Percentiles rank a stretch among this genome's conserved stretches.
phyloP scores from a whole-genome alignment of 2,797 vertebrate species.

The Hypotaenidia philippensis region DNA sequence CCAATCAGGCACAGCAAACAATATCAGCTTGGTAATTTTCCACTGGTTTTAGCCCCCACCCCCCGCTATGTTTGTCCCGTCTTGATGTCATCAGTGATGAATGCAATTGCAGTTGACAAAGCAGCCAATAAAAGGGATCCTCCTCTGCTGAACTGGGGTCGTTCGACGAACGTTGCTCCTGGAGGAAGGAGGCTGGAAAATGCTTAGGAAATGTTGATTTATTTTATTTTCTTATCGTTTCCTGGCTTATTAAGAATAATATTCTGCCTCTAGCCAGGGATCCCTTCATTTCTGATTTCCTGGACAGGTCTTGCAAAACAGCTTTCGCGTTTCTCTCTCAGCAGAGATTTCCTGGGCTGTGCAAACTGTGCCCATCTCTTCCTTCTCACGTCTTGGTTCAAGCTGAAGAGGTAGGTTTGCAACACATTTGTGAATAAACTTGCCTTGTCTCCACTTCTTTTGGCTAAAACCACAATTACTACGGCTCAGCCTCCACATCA shows the following conservation, averaged over 20 bases:
- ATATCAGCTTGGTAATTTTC: constrained; percentile 14
- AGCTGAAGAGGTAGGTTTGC: background rate
- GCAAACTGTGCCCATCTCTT: background rate
- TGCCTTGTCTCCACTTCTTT: background rate
- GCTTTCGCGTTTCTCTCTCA: background rate
- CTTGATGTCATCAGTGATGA: background rate
- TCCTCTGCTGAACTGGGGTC: background rate
- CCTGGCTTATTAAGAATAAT: background rate
- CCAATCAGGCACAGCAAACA: background rate
- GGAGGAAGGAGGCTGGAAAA: background rate
- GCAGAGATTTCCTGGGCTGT: background rate
- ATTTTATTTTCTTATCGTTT: background rate
- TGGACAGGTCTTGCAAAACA: background rate
- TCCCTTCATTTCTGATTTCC: background rate
- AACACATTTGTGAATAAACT: fast-evolving
- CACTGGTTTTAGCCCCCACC: background rate
- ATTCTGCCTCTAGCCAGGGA: background rate
- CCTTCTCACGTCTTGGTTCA: background rate
- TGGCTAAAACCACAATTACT: background rate
- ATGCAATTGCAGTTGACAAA: background rate
- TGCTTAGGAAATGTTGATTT: background rate
- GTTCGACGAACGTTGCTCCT: background rate
- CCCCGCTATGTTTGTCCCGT: background rate
- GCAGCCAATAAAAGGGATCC: background rate
- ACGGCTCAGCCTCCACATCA: background rate